Evolutionary conservation across 2,888 invertebrate genomes (phyloP).

Genomic region (Athrips mouffetella): DNA sequence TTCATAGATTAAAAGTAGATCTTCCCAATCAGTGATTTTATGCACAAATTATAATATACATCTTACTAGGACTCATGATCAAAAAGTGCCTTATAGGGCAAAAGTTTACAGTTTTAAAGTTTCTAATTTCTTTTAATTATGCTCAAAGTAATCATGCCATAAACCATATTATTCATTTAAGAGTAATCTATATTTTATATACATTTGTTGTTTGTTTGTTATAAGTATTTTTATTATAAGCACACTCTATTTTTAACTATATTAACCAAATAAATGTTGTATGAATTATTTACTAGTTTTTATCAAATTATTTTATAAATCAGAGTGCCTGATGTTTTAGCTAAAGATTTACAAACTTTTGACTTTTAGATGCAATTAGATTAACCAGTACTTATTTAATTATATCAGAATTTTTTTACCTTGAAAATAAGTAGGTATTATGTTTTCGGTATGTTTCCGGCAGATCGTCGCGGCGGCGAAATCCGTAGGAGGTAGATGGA

Average conservation of each 20-base stretch:
- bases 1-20: constrained; percentile 11
- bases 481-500: not conserved
- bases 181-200: not conserved
- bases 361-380: no score
- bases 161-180: not conserved
- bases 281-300: no score
- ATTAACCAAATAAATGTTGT: no score
- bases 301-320: no score
- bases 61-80: no score
- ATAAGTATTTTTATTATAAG: not conserved
- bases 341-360: no score
- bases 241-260: no score
- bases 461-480: no score
- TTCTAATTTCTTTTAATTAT: not conserved
- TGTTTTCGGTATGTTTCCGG: no score
- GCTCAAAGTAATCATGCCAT: not conserved
- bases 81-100: constrained; percentile 2
- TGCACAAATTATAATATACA: not conserved
- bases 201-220: not conserved
- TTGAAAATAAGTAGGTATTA: no score
- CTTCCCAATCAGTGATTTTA: not conserved
- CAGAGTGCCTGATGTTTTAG: no score
- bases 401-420: no score
- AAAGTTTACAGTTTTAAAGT: not conserved
- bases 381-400: not conserved